Evolutionary conservation across 2,888 invertebrate genomes (phyloP).

Genomic region (Gibbula magus): DNA sequence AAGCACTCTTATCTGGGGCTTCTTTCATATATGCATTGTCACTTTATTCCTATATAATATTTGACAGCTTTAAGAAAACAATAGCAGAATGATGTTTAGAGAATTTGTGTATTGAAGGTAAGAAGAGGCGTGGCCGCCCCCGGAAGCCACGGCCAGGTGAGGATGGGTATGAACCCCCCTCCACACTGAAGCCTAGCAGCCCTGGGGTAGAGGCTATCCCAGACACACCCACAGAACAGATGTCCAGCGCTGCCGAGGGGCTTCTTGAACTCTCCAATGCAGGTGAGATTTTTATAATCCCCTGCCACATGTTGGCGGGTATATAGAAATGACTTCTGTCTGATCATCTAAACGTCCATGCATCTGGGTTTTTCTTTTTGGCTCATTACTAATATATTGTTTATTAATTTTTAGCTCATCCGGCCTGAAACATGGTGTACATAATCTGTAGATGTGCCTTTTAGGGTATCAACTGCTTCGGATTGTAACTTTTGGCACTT

Average conservation of each 20-base stretch:
- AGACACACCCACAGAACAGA: slow-evolving; percentile 45
- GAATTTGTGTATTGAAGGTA: slow-evolving; percentile 38
- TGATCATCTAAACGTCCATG: too few relatives aligned
- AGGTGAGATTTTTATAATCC: slow-evolving; percentile 50
- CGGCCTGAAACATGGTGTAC: too few relatives aligned
- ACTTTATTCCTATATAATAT: background rate
- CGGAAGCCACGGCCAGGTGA: slow-evolving; percentile 42
- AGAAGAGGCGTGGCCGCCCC: slow-evolving; percentile 63
- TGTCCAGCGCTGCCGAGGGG: slow-evolving; percentile 68
- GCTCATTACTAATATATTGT: background rate
- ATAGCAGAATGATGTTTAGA: background rate
- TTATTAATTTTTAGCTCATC: too few relatives aligned
- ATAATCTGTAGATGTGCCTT: too few relatives aligned
- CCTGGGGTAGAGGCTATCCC: background rate
- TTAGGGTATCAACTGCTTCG: too few relatives aligned
- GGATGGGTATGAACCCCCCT: slow-evolving; percentile 35
- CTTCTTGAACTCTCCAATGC: slow-evolving; percentile 72
- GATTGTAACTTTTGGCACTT: too few relatives aligned
- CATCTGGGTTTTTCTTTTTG: too few relatives aligned
- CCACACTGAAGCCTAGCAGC: slow-evolving; percentile 39
- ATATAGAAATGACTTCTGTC: too few relatives aligned
- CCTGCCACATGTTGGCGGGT: background rate
- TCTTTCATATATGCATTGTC: background rate
- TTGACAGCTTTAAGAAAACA: background rate
- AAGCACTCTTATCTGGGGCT: background rate